Evolutionary conservation across 2,113 vertebrate genomes (phyloP), one percentile per base, ranked within the genome.

Genomic region (Sturnus vulgaris): DNA sequence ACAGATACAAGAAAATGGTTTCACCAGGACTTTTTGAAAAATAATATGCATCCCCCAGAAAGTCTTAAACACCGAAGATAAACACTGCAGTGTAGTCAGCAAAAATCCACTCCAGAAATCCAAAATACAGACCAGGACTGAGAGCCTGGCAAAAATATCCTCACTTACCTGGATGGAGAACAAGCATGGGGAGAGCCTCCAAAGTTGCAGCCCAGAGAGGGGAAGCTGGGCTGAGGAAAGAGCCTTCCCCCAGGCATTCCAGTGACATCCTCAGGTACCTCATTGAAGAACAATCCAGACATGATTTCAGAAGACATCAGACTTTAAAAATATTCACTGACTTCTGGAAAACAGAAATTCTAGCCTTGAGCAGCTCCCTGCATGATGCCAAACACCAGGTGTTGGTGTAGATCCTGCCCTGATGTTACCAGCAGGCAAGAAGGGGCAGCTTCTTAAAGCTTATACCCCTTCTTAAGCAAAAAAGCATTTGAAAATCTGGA

Each of bases 291-390:
- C 49, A 60, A 18, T 40, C 5, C 79, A 56, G 57, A 63, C 9
- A 4, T 14, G 16, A 63, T 88, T 90, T 76, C 53, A 83, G 44
- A 72, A 68, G 66, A 40, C 17, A 68, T 47, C 30, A 49, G 55
- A 31, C 47, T 53, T 69, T 23, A 72, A 22, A 80, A 80, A 22
- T 15, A 47, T 33, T 10, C 35, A 86, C 13, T 19, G 61, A 20
- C 31, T 28, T 82, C 73, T 82, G 44, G 57, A 66, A 81, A 60
- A 50, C 24, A 78, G 49, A 83, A 81, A 60, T 5, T 82, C 37
- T 42, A 5, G 1, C 20, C 2, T 3, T 33, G 25, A 81, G 72
- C 42, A 52, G 31, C 15, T 46, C 9, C n/a, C 16, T 5, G 1
- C 5, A 2, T 13, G 56, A 61, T 21, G n/a, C 22, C 33, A 83